Evolutionary conservation across 2,797 vertebrate species (phyloP).

Genomic region (Pachyuromys duprasi): DNA sequence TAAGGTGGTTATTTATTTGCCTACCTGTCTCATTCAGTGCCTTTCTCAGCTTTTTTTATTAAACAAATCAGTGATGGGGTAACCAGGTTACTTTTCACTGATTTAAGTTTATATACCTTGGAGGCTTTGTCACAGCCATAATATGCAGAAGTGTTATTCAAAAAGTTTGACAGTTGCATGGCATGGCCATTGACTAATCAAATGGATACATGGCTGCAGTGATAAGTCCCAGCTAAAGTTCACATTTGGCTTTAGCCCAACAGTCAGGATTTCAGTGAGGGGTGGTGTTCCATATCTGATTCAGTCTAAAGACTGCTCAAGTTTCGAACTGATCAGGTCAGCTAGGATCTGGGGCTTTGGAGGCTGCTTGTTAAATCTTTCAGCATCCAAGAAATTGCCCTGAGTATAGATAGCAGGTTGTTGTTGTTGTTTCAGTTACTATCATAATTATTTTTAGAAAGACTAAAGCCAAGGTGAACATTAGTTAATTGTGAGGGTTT

Average conservation of each 20-base stretch:
- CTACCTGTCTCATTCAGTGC: constrained; percentile 39
- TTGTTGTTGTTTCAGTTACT: constrained; percentile 53
- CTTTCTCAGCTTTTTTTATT: constrained; percentile 54
- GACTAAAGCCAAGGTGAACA: constrained; percentile 80
- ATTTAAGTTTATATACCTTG: constrained; percentile 63
- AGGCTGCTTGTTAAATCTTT: constrained; percentile 64
- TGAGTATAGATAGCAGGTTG: constrained; percentile 48
- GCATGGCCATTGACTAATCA: neutral
- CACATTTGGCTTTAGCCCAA: constrained; percentile 56
- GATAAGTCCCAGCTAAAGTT: neutral
- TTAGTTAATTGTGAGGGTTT: constrained; percentile 83
- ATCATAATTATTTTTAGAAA: constrained; percentile 78
- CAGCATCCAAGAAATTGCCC: constrained; percentile 67
- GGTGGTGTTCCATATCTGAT: constrained; percentile 54
- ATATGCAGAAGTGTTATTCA: constrained; percentile 29
- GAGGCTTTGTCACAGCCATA: constrained; percentile 9
- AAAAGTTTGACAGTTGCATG: constrained; percentile 47
- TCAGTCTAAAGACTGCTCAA: constrained; percentile 64
- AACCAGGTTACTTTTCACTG: constrained; percentile 23
- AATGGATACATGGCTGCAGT: constrained; percentile 3
- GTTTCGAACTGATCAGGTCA: constrained; percentile 71
- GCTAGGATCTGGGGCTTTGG: constrained; percentile 46
- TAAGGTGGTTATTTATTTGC: constrained; percentile 58
- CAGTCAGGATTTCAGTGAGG: constrained; percentile 53
- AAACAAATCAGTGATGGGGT: constrained; percentile 58